A percentile compares a stretch with the other conserved stretches of the same genome.
Conservation (phyloP, 2,888 invertebrate genomes). For the Harmothoe impar region DNA sequence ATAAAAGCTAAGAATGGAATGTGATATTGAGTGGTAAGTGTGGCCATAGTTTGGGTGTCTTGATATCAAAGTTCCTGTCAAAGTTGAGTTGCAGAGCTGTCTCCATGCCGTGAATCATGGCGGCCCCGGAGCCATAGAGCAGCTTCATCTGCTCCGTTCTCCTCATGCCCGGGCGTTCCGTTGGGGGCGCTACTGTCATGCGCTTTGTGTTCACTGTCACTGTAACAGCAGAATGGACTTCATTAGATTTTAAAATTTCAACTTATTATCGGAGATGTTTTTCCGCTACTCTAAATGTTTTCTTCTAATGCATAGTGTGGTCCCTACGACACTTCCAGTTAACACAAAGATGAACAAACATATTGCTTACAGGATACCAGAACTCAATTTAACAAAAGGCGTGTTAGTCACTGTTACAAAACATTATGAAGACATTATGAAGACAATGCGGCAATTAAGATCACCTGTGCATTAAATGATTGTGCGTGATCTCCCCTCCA, state of each 20-base stretch:
- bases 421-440: too few species aligned
- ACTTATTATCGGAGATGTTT: background rate
- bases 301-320: too few species aligned
- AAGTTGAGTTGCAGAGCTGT: constrained; percentile 88
- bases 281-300: background rate
- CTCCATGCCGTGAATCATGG: constrained; percentile 89
- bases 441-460: too few species aligned
- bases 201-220: constrained; percentile 48
- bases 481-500: too few species aligned
- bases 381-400: too few species aligned
- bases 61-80: constrained; percentile 86
- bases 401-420: too few species aligned
- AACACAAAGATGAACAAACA: too few species aligned
- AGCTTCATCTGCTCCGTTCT: constrained; percentile 74
- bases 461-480: too few species aligned
- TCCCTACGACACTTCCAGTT: too few species aligned
- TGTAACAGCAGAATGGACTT: background rate
- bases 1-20: constrained; percentile 68
- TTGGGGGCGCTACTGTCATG: constrained; percentile 75
- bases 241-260: background rate
- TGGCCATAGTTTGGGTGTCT: constrained; percentile 89
- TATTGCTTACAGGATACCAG: too few species aligned
- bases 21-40: constrained; percentile 87
- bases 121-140: constrained; percentile 88
- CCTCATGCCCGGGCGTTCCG: constrained; percentile 79